Base-by-base conservation (phyloP, 2,797 vertebrate genomes). In the Sphenopsis melanotis region DNA sequence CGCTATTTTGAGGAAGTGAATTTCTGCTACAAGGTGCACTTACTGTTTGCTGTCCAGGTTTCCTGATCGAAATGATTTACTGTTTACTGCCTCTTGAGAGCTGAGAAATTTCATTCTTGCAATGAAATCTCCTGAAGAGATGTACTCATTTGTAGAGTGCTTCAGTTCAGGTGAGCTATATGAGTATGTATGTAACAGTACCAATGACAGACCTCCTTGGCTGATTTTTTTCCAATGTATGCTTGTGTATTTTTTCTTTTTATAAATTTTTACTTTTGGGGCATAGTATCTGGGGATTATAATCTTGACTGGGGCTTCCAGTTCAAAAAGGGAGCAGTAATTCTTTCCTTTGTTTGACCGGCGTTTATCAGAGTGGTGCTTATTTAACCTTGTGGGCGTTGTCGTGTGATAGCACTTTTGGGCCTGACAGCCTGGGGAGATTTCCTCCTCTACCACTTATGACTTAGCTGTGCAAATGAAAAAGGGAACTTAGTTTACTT, bases 401-500 rank as follows among this genome's bases (percentile, higher is more conserved):
- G 93, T 79, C 49, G 63, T 94, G 87, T 88, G 95, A 90, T 95
- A 94, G 80, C 64, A 90, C 85, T 96, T 93, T 93, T 91, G 85
- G 66, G 85, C 36, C 87, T 95, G 93, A 94, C 92, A 80, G 64
- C 36, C 90, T 94, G 3, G 6, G 93, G 83, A 96, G 89, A 94
- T 97, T 97, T 95, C 95, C 87, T 95, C 69, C 85, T 90, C 83
- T 94, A 82, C 89, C 80, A 84, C 64, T 75, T 93, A 61, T 94
- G 95, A 95, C 94, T 86, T 96, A 96, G 89, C 87, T 91, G 79
- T 84, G 69, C 52, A 83, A 86, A 89, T 63, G 91, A 96, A 94
- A 97, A 93, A 60, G 72, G 93, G 95, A 97, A 96, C 87, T 96
- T 93, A 70, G n/a, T 94, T 96, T 93, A 89, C 89, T 93, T 94